These are phyloP conservation scores for Ormyrus rosae DNA, from an alignment of 2,888 invertebrate species.

Conservation along the genomic window DNA sequence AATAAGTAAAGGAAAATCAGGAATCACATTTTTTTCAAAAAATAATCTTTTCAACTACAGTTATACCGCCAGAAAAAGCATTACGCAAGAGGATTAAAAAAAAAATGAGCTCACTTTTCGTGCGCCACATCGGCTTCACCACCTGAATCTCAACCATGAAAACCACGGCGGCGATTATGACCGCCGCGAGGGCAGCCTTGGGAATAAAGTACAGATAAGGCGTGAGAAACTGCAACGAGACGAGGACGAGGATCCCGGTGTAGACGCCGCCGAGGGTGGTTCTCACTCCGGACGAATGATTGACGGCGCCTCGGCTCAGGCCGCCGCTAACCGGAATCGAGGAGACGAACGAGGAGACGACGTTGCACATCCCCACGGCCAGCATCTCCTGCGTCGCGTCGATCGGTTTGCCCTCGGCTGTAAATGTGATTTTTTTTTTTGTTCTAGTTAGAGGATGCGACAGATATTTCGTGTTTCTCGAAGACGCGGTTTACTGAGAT, in stretches of 20 bases:
- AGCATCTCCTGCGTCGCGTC: conserved; percentile 85
- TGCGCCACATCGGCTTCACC: conserved; percentile 81
- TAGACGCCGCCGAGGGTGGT: conserved; percentile 83
- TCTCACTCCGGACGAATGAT: conserved; percentile 83
- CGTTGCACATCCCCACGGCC: conserved; percentile 81
- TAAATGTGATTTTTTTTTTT: conserved; percentile 57
- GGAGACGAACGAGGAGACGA: conserved; percentile 82
- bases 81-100: conserved; percentile 3
- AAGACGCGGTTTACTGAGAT: background rate
- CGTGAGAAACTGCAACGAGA: conserved; percentile 80
- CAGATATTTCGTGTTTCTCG: background rate
- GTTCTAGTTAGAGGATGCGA: background rate
- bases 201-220: conserved; percentile 82
- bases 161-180: conserved; percentile 84
- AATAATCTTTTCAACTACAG: too few relatives aligned
- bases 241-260: conserved; percentile 78
- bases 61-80: background rate
- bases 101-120: conserved; percentile 78
- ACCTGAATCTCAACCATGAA: conserved; percentile 83
- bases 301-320: conserved; percentile 82
- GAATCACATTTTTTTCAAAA: too few relatives aligned
- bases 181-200: conserved; percentile 82
- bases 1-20: too few relatives aligned
- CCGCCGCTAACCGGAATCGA: conserved; percentile 83
- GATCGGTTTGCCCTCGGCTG: conserved; percentile 80